phyloP scores from a whole-genome alignment of 2,888 invertebrate species.

The Halictus quadricinctus region DNA sequence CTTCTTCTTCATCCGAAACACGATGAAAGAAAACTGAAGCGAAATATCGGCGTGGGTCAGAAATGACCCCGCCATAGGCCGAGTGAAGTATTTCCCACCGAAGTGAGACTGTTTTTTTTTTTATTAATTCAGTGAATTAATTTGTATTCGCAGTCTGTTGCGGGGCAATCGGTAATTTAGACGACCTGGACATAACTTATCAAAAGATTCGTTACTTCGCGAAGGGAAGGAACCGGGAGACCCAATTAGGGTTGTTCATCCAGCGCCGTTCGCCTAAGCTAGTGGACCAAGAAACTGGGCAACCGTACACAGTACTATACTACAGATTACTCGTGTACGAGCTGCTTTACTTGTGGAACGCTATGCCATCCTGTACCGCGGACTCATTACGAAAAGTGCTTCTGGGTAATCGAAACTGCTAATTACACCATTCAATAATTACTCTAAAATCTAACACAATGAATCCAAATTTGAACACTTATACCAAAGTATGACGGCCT shows the following conservation, averaged over 20 bases:
- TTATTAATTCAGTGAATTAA: neutral
- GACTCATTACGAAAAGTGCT: constrained; percentile 81
- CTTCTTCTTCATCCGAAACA: no score
- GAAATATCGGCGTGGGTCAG: no score
- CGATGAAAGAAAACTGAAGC: no score
- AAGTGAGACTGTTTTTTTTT: neutral
- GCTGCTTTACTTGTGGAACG: constrained; percentile 88
- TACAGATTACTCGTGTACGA: constrained; percentile 86
- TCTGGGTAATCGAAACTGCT: constrained; percentile 76
- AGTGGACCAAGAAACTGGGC: constrained; percentile 68
- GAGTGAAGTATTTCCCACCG: neutral
- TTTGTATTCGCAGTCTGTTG: constrained; percentile 80
- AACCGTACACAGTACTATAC: constrained; percentile 76
- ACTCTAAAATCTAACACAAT: neutral
- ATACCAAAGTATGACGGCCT: no score
- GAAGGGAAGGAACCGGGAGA: constrained; percentile 70
- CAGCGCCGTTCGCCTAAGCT: constrained; percentile 76
- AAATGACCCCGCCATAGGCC: no score
- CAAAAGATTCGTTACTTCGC: constrained; percentile 80
- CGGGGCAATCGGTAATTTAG: constrained; percentile 82
- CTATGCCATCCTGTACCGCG: constrained; percentile 84
- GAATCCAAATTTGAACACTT: no score
- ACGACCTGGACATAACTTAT: constrained; percentile 78
- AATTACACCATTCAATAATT: neutral
- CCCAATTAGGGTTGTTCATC: constrained; percentile 79